Evolutionary conservation across 2,888 invertebrate genomes (phyloP).

Genomic region (Antheraea assamensis): DNA sequence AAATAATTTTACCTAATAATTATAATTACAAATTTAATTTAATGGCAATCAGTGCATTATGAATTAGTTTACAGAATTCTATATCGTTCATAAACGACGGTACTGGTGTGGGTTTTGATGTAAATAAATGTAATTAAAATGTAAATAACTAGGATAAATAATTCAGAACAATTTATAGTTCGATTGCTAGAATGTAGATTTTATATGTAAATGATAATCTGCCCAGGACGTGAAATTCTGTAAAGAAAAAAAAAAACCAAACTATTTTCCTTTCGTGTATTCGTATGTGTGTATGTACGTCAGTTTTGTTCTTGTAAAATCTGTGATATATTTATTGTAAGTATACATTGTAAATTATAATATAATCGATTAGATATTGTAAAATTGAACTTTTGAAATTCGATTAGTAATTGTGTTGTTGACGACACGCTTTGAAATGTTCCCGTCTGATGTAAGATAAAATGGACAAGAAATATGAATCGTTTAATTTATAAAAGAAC

Average conservation of each 20-base stretch:
- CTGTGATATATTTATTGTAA: slow-evolving; percentile 83
- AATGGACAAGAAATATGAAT: neutral
- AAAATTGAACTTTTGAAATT: slow-evolving; percentile 14
- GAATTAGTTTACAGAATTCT: neutral
- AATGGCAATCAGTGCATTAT: neutral
- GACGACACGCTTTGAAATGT: neutral
- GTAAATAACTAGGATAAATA: slow-evolving; percentile 59
- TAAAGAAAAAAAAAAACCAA: slow-evolving; percentile 17
- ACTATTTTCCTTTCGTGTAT: slow-evolving; percentile 21
- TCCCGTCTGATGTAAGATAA: neutral
- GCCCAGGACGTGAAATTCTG: slow-evolving; percentile 41
- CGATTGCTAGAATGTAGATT: slow-evolving; percentile 71
- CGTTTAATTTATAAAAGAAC: neutral
- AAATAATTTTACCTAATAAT: neutral
- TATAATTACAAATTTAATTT: neutral
- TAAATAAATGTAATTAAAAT: slow-evolving; percentile 57
- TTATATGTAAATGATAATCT: slow-evolving; percentile 41
- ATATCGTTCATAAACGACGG: neutral
- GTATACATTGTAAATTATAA: slow-evolving; percentile 68
- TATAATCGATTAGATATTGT: slow-evolving; percentile 39
- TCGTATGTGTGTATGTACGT: slow-evolving; percentile 40
- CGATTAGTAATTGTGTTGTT: neutral
- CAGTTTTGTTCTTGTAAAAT: slow-evolving; percentile 73
- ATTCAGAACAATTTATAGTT: slow-evolving; percentile 49
- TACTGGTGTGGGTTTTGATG: slow-evolving; percentile 30